phyloP scores from a whole-genome alignment of 2,888 invertebrate species.

The Anticlea derivata region DNA sequence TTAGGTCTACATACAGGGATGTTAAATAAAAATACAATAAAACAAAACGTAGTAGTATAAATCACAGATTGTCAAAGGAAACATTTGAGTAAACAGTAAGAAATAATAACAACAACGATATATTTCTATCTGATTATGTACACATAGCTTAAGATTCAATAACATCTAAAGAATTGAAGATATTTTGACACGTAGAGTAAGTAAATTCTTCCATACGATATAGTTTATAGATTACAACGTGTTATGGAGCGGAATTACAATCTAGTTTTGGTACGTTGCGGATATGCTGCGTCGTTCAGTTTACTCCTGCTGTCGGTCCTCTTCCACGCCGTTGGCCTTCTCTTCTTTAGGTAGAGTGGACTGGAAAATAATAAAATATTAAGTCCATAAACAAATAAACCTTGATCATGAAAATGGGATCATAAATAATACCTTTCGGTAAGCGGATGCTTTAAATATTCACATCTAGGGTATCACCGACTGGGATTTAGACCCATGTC shows the following conservation, averaged over 20 bases:
- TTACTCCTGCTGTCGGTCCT: conserved; percentile 76
- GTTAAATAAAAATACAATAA: conserved; percentile 36
- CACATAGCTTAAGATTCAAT: conserved; percentile 70
- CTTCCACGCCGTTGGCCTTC: conserved; percentile 70
- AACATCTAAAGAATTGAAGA: conserved; percentile 69
- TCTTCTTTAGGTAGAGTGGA: conserved; percentile 74
- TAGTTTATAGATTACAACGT: conserved; percentile 46
- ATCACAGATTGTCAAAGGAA: conserved; percentile 43
- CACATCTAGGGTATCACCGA: neutral
- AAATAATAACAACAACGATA: conserved; percentile 45
- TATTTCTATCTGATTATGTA: conserved; percentile 71
- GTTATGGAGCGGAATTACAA: conserved; percentile 59
- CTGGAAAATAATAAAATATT: conserved; percentile 53
- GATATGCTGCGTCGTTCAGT: conserved; percentile 43
- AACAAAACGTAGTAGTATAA: conserved; percentile 32
- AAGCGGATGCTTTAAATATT: conserved; percentile 6
- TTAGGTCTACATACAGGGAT: conserved; percentile 32
- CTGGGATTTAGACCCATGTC: conserved; percentile 5
- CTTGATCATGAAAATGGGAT: neutral
- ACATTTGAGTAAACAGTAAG: conserved; percentile 24
- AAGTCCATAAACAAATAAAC: neutral
- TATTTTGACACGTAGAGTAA: conserved; percentile 46
- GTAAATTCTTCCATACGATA: conserved; percentile 50
- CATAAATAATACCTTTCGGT: conserved; percentile 3
- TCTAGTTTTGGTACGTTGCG: conserved; percentile 49